Evolutionary conservation across 2,113 vertebrate species (phyloP), one percentile per base, ranked within the genome.

Genomic region (Dunckerocampus dactyliophorus): DNA sequence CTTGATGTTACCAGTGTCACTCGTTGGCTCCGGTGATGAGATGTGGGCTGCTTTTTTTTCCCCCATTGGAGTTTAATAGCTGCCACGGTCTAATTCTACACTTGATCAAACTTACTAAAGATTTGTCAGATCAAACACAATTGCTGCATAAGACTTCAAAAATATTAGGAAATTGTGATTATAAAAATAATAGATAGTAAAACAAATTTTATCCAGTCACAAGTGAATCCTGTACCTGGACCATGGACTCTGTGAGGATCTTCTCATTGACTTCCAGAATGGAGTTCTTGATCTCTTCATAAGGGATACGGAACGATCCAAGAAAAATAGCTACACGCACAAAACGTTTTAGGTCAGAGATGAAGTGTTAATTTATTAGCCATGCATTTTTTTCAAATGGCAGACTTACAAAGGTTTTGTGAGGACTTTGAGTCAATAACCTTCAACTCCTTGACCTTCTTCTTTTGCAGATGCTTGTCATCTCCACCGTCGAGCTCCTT

Each of bases 381-480:
- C 6, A 6, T 51, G 50, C 12, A 17, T 15, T 12, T 31, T 6
- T 51, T 50, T 50, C 6, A 28, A 14, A 28, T 24, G n/a, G 12
- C 1, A 13, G 11, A 48, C 93, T 92, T 80, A 93, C 93, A 95
- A 24, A 95, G 91, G 76, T 92, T 92, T 81, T 95, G 93, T 20
- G 93, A 91, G 1, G 77, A 71, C 80, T 94, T 95, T 15, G 78
- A 53, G 74, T 93, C 92, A 58, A 95, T 60, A 21, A 94, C 77
- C 71, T 93, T 94, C 63, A 95, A 84, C 80, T 95, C 93, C 76
- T 94, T 95, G 46, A 89, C 89, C 70, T 95, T 95, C 89, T 94
- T 94, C 88, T 95, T 95, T 63, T 89, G 89, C 10, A 56, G 11
- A 46, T 74, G 81, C 74, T 93, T 94, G 13, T 94, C 92, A 28